These are phyloP conservation scores for Cephalotes varians DNA, from an alignment of 2,888 invertebrate species.

Conservation along the genomic window DNA sequence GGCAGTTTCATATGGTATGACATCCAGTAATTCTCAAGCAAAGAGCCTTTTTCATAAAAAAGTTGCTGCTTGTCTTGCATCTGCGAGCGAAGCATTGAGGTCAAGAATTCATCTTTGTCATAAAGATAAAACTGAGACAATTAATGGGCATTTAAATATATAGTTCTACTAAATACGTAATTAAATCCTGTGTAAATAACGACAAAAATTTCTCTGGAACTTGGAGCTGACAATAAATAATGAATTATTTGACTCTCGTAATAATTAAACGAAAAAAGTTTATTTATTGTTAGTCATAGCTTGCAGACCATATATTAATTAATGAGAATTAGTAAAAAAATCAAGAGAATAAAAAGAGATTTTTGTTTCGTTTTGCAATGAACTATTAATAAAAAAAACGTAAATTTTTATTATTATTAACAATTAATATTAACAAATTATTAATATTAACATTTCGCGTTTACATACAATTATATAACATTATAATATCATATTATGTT, in stretches of 20 bases:
- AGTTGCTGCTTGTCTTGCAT: constrained; percentile 43
- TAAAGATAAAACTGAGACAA: constrained; percentile 11
- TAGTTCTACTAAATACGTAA: not conserved
- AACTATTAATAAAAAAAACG: not conserved
- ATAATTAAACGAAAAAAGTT: not conserved
- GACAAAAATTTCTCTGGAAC: not conserved
- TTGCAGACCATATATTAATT: not conserved
- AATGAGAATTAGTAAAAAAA: not conserved
- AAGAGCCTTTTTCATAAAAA: constrained; percentile 32
- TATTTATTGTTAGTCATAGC: not conserved
- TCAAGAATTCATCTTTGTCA: constrained; percentile 1
- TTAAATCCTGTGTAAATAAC: not conserved
- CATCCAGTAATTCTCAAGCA: constrained; percentile 34
- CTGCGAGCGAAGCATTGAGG: constrained; percentile 6
- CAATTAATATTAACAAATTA: not conserved
- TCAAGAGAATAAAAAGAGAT: not conserved
- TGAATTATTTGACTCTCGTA: not conserved
- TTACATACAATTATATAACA: not conserved
- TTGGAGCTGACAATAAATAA: not conserved
- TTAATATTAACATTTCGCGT: not conserved
- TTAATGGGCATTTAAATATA: not conserved
- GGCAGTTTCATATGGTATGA: constrained; percentile 42
- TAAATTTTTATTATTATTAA: no score
- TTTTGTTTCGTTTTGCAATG: not conserved
- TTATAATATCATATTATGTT: not conserved